phyloP scores from a whole-genome alignment of 2,888 invertebrate species.

The Eupithecia dodoneata region DNA sequence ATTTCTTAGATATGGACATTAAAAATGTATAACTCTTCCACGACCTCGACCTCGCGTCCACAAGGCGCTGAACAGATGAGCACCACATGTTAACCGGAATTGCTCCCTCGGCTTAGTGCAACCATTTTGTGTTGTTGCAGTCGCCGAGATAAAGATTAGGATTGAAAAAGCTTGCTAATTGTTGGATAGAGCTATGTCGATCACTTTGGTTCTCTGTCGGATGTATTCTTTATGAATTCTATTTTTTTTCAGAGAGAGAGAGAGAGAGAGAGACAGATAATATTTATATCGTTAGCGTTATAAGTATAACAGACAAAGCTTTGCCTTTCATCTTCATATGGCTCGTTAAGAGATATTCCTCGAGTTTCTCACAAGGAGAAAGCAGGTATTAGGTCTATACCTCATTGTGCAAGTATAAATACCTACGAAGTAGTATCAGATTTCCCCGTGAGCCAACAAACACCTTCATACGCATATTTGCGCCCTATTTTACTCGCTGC shows the following conservation, averaged over 20 bases:
- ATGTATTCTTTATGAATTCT: too few species aligned
- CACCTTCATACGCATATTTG: constrained; percentile 26
- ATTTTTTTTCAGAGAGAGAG: too few species aligned
- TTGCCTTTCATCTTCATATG: too few species aligned
- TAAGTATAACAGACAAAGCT: too few species aligned
- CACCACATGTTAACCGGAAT: neutral
- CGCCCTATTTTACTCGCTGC: constrained; percentile 19
- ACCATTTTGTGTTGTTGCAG: neutral
- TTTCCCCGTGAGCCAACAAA: constrained; percentile 22
- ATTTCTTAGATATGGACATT: neutral
- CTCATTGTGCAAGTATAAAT: neutral
- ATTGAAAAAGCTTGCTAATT: too few species aligned
- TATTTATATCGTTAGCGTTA: too few species aligned
- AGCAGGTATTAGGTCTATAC: neutral
- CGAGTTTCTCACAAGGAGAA: neutral
- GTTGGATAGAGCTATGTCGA: too few species aligned
- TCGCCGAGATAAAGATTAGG: too few species aligned
- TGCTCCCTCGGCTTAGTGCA: neutral
- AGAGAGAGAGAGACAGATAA: too few species aligned
- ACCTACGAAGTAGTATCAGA: constrained; percentile 14
- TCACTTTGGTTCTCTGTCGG: too few species aligned
- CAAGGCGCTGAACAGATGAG: constrained; percentile 1
- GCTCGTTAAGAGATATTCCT: neutral
- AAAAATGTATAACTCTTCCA: neutral
- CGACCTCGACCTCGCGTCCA: neutral